Conservation (phyloP, 2,888 invertebrate genomes). For the Pandemis cinnamomeana region DNA sequence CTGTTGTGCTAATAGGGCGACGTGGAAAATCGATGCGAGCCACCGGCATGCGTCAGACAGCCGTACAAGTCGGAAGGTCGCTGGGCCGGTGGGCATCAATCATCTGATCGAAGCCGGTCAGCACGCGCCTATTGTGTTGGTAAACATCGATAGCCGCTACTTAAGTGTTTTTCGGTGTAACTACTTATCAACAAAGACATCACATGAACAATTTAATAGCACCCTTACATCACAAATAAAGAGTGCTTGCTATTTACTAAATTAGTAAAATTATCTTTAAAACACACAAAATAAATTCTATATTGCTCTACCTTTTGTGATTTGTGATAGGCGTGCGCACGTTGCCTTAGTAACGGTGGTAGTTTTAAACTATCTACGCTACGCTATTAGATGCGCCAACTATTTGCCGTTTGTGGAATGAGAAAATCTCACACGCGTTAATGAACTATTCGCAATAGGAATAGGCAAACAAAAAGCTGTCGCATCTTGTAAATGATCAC, state of each 20-base stretch:
- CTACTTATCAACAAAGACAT: conserved; percentile 34
- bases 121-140: conserved; percentile 56
- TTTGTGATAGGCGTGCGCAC: conserved; percentile 56
- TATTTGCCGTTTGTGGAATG: conserved; percentile 20
- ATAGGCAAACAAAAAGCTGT: conserved; percentile 21
- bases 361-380: conserved; percentile 56
- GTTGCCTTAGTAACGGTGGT: conserved; percentile 71
- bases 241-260: conserved; percentile 18
- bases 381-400: conserved; percentile 31
- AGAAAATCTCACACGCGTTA: conserved; percentile 8
- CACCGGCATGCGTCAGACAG: conserved; percentile 65
- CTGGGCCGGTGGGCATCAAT: conserved; percentile 66
- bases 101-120: conserved; percentile 56
- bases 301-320: conserved; percentile 36
- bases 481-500: conserved; percentile 61
- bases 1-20: conserved; percentile 61
- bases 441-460: conserved; percentile 14
- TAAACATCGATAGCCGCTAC: conserved; percentile 47
- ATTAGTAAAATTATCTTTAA: not conserved
- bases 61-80: conserved; percentile 69
- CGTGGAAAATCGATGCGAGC: conserved; percentile 75
- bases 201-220: conserved; percentile 28
- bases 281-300: conserved; percentile 5
- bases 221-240: conserved; percentile 21
- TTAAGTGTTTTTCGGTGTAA: conserved; percentile 30